Conservation (phyloP, 35 echinoderm and acorn worm species). For the Apostichopus californicus region DNA sequence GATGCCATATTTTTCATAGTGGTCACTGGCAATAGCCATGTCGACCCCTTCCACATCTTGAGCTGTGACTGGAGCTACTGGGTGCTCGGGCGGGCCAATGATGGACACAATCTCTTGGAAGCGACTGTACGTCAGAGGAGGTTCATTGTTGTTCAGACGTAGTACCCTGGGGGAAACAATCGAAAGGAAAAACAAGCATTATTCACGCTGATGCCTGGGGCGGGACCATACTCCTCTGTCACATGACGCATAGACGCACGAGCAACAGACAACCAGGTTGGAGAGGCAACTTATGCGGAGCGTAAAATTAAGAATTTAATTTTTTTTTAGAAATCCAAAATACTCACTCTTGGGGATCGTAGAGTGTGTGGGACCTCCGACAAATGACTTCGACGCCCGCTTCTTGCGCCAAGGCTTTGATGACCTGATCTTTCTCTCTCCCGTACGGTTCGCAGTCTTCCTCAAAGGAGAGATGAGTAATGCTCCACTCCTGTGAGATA, state of each 20-base stretch:
- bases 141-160: slow-evolving; percentile 72
- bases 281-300: neutral
- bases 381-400: slow-evolving; percentile 75
- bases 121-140: slow-evolving; percentile 81
- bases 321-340: neutral
- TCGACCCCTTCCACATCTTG: slow-evolving; percentile 76
- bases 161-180: slow-evolving; percentile 7
- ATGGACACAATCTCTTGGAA: slow-evolving; percentile 81
- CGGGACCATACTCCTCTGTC: too few relatives aligned
- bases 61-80: slow-evolving; percentile 61
- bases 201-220: too few relatives aligned
- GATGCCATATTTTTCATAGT: slow-evolving; percentile 86
- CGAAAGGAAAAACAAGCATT: too few relatives aligned
- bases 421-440: slow-evolving; percentile 75
- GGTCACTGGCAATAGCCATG: slow-evolving; percentile 61
- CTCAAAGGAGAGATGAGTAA: slow-evolving; percentile 87
- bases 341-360: slow-evolving; percentile 91
- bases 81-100: slow-evolving; percentile 65
- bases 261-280: neutral
- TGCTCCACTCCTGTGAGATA: slow-evolving; percentile 83
- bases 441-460: slow-evolving; percentile 90
- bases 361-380: slow-evolving; percentile 84
- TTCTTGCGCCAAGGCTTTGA: slow-evolving; percentile 75
- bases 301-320: neutral
- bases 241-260: too few relatives aligned